Evolutionary conservation across 2,888 invertebrate species (phyloP).

Genomic region (Mythimna impura): DNA sequence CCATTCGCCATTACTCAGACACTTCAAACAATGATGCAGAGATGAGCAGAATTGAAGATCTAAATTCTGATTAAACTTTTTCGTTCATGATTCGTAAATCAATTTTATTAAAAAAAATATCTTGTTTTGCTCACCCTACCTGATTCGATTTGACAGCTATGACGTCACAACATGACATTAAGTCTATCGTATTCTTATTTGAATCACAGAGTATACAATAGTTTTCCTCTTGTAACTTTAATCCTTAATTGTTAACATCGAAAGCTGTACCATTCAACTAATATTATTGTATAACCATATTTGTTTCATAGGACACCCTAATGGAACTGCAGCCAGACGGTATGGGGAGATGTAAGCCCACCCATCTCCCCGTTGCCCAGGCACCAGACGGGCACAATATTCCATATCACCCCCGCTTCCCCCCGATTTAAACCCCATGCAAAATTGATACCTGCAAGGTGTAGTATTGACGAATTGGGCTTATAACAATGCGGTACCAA

Average conservation of each 20-base stretch:
- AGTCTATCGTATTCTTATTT: too few relatives aligned
- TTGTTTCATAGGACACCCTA: slow-evolving; percentile 33
- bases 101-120: too few relatives aligned
- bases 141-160: too few relatives aligned
- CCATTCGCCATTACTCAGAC: too few relatives aligned
- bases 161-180: too few relatives aligned
- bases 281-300: slow-evolving; percentile 25
- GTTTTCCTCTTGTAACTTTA: slow-evolving; percentile 4
- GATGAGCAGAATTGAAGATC: too few relatives aligned
- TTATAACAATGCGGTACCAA: slow-evolving; percentile 16
- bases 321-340: slow-evolving; percentile 34
- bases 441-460: slow-evolving; percentile 47
- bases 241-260: slow-evolving; percentile 14
- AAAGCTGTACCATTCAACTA: slow-evolving; percentile 32
- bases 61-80: too few relatives aligned
- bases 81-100: too few relatives aligned
- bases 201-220: too few relatives aligned
- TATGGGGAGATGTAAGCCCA: slow-evolving; percentile 58
- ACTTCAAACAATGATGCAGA: too few relatives aligned
- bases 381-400: slow-evolving; percentile 47
- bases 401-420: slow-evolving; percentile 9
- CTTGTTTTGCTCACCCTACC: too few relatives aligned
- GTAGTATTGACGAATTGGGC: slow-evolving; percentile 45
- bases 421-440: slow-evolving; percentile 23
- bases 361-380: slow-evolving; percentile 58